Percentiles rank a stretch among this genome's conserved stretches.
phyloP scores from a whole-genome alignment of 2,888 invertebrate genomes.

The Sphaerophoria rueppellii region DNA sequence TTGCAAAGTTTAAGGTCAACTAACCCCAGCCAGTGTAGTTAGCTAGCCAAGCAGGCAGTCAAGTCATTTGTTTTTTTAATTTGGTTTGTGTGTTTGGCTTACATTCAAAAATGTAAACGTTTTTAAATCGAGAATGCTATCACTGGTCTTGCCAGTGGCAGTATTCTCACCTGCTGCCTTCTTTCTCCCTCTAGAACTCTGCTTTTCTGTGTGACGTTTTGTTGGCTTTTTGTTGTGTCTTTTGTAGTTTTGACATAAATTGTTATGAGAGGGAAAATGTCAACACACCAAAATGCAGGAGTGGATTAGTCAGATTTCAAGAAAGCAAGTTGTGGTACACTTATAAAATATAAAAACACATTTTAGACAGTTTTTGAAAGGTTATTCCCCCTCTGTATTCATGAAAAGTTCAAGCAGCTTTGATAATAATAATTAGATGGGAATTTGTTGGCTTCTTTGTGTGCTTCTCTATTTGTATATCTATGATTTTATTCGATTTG shows the following conservation, averaged over 20 bases:
- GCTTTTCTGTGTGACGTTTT: too few species aligned
- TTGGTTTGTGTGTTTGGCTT: constrained; percentile 49
- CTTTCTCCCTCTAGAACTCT: not conserved
- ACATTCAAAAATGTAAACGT: constrained; percentile 60
- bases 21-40: constrained; percentile 16
- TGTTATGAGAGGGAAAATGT: constrained; percentile 42
- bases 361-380: too few species aligned
- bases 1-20: constrained; percentile 77
- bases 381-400: too few species aligned
- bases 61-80: not conserved
- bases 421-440: too few species aligned
- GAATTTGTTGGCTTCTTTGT: constrained; percentile 42
- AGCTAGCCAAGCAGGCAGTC: not conserved
- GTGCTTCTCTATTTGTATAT: constrained; percentile 25
- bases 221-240: constrained; percentile 10
- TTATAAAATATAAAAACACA: too few species aligned
- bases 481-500: constrained; percentile 8
- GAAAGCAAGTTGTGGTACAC: not conserved
- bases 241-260: constrained; percentile 32
- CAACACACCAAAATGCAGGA: constrained; percentile 24
- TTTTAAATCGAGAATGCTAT: constrained; percentile 19
- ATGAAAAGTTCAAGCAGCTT: too few species aligned
- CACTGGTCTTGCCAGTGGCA: not conserved
- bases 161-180: constrained; percentile 6
- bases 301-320: not conserved